phyloP scores from a whole-genome alignment of 2,113 vertebrate species.

The Ammospiza caudacuta region DNA sequence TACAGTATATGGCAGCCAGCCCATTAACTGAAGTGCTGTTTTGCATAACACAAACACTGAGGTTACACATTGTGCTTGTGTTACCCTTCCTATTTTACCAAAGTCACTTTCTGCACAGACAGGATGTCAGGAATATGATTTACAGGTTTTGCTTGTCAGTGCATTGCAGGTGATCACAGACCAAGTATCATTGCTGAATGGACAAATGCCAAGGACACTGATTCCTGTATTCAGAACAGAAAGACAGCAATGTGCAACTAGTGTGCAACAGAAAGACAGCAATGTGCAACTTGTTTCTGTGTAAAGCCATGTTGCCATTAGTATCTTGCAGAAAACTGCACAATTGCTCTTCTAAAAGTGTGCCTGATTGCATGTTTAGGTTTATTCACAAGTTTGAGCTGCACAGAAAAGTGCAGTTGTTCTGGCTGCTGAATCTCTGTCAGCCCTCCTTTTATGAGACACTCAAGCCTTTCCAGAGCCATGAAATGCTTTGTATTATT shows the following conservation, averaged over 20 bases:
- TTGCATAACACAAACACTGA: neutral
- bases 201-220: neutral
- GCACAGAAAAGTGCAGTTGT: neutral
- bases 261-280: neutral
- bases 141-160: neutral
- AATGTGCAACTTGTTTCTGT: neutral
- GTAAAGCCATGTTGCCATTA: neutral
- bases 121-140: neutral
- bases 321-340: neutral
- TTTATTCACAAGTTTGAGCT: neutral
- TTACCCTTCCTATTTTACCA: neutral
- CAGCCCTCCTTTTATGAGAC: neutral
- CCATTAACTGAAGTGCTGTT: neutral
- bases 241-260: neutral
- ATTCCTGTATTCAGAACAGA: neutral
- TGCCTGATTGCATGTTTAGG: neutral
- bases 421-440: neutral
- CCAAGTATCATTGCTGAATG: neutral
- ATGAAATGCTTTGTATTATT: constrained; percentile 6
- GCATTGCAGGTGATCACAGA: neutral
- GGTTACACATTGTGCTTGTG: neutral
- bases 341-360: fast-evolving
- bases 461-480: neutral
- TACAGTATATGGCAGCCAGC: neutral
- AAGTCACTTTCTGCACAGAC: neutral